Percentiles rank a stretch among this genome's conserved stretches.
Evolutionary conservation across 1,140 invertebrate genomes (phyloP).

Genomic region (Drosophila elegans): DNA sequence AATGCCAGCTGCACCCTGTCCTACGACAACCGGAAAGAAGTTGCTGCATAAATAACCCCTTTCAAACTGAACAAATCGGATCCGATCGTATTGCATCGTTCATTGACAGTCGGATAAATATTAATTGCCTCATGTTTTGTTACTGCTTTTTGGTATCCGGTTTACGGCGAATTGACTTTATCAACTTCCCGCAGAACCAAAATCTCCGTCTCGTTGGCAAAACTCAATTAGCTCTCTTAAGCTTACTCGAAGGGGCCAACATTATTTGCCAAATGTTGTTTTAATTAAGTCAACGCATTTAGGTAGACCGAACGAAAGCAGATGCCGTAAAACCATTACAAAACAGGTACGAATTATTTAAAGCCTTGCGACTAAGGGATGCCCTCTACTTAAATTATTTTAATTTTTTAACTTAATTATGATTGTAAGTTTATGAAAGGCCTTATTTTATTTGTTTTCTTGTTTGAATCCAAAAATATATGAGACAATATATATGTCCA

Average conservation of each 20-base stretch:
- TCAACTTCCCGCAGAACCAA: conserved; percentile 31
- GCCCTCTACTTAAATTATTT: not conserved
- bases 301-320: conserved; percentile 55
- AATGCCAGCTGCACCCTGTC: conserved; percentile 15
- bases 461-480: no score
- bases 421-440: no score
- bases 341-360: conserved; percentile 1
- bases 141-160: conserved; percentile 29
- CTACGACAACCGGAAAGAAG: conserved; percentile 47
- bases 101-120: conserved; percentile 29
- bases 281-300: conserved; percentile 70
- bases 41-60: conserved; percentile 12
- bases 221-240: conserved; percentile 70
- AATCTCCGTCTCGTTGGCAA: conserved; percentile 14
- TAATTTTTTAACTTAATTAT: not conserved
- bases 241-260: conserved; percentile 66
- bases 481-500: no score
- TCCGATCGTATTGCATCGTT: conserved; percentile 13
- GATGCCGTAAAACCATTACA: conserved; percentile 56
- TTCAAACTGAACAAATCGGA: conserved; percentile 34
- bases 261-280: conserved; percentile 72
- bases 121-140: conserved; percentile 37
- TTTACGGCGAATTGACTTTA: conserved; percentile 48
- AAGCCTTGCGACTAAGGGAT: not conserved
- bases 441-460: no score